Conservation (phyloP, 2,797 vertebrate genomes). For the Cebuella pygmaea region DNA sequence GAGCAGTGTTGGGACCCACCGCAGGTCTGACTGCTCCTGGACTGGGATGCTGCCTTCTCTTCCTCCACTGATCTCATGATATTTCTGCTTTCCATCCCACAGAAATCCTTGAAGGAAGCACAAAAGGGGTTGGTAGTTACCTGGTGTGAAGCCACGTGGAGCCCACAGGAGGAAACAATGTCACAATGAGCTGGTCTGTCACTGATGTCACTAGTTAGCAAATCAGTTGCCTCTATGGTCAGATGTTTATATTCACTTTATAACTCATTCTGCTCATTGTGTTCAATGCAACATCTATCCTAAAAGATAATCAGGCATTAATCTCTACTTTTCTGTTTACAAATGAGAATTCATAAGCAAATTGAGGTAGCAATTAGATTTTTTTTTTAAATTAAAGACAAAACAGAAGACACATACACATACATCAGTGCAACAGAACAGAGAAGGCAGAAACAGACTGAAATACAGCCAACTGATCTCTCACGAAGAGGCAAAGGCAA, state of each 20-base stretch:
- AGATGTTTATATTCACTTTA: not conserved
- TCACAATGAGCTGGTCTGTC: not conserved
- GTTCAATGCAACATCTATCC: not conserved
- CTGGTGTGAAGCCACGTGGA: not conserved
- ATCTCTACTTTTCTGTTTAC: not conserved
- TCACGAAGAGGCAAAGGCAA: not conserved
- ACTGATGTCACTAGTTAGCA: not conserved
- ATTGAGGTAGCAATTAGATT: not conserved
- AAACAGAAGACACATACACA: not conserved
- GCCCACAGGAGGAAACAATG: not conserved
- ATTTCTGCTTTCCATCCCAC: not conserved
- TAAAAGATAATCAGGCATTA: not conserved
- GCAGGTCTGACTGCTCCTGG: not conserved
- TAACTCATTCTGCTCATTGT: not conserved
- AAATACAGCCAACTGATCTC: not conserved
- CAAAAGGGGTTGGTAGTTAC: not conserved
- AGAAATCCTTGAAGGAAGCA: not conserved
- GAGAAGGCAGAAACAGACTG: not conserved
- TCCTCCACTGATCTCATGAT: not conserved
- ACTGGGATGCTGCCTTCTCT: not conserved
- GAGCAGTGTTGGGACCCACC: rapidly evolving
- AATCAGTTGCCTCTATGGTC: no score
- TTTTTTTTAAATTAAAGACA: not conserved
- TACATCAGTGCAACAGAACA: not conserved
- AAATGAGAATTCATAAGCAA: not conserved